These are phyloP conservation scores for Ochropacha duplaris DNA, from an alignment of 2,888 invertebrate species.

Conservation along the genomic window DNA sequence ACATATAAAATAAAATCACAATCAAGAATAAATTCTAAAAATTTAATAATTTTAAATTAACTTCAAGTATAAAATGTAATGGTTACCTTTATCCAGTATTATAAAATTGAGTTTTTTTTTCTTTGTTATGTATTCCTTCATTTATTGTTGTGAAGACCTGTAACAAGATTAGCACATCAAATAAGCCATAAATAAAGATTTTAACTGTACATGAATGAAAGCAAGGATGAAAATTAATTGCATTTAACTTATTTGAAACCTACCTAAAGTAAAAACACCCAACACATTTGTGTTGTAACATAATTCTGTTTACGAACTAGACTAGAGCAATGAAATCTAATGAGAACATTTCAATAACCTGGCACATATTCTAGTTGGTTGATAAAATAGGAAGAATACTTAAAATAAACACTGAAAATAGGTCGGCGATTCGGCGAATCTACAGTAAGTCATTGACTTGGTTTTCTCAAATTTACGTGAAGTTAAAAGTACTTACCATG, in stretches of 20 bases:
- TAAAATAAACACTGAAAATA: slow-evolving; percentile 66
- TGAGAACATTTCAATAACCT: slow-evolving; percentile 15
- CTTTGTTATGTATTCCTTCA: not conserved
- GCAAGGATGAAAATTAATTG: no score
- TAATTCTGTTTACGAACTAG: not conserved
- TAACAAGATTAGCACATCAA: not conserved
- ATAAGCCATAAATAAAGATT: no score
- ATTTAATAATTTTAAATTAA: not conserved
- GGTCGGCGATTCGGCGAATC: slow-evolving; percentile 59
- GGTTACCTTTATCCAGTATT: not conserved
- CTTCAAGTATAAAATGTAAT: not conserved
- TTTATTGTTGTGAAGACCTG: not conserved
- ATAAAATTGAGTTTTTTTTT: not conserved
- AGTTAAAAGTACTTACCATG: no score
- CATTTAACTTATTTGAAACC: no score
- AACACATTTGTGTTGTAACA: no score
- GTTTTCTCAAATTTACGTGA: not conserved
- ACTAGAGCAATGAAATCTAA: slow-evolving; percentile 2
- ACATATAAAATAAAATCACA: no score
- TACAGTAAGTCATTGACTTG: slow-evolving; percentile 43
- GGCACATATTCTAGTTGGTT: slow-evolving; percentile 25
- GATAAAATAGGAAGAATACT: slow-evolving; percentile 41
- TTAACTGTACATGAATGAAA: no score
- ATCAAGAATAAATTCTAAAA: no score
- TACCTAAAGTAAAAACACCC: not conserved